Percentiles rank a stretch among this genome's conserved stretches.
phyloP scores from a whole-genome alignment of 2,113 vertebrate genomes.

The Callorhinus ursinus region DNA sequence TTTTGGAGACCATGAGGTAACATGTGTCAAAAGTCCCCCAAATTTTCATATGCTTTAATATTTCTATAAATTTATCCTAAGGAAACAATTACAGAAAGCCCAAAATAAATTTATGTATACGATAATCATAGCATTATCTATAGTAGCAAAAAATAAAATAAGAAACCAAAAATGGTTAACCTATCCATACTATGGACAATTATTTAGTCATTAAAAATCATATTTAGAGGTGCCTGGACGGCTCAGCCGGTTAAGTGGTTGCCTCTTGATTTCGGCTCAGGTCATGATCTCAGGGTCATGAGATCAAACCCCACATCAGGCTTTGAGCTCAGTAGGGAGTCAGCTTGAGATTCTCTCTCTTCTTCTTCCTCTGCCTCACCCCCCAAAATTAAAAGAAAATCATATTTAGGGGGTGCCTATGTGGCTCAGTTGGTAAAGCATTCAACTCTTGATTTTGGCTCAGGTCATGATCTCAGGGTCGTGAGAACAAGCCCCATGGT shows the following conservation, averaged over 20 bases:
- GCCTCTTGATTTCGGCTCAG: not conserved
- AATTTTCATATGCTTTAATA: not conserved
- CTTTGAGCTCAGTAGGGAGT: not conserved
- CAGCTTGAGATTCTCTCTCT: not conserved
- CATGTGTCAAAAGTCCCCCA: not conserved
- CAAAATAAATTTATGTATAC: not conserved
- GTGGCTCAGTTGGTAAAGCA: not conserved
- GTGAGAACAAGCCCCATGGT: not conserved
- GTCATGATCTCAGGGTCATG: not conserved
- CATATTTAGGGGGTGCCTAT: not conserved
- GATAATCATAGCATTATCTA: constrained; percentile 21
- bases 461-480: not conserved
- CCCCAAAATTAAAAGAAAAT: not conserved
- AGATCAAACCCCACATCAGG: not conserved
- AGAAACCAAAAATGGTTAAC: constrained; percentile 1
- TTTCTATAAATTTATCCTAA: constrained; percentile 47
- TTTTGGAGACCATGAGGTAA: constrained; percentile 37
- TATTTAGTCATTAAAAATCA: constrained; percentile 47
- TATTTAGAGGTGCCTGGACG: not conserved
- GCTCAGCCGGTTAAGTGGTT: not conserved
- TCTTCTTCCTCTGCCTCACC: not conserved
- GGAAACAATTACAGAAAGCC: constrained; percentile 8
- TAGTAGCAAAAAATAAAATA: constrained; percentile 37
- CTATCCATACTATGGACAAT: not conserved
- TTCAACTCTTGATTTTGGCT: not conserved